Evolutionary conservation across 2,888 invertebrate species (phyloP), one percentile per base, ranked within the genome.

Genomic region (Ceraclea dissimilis): DNA sequence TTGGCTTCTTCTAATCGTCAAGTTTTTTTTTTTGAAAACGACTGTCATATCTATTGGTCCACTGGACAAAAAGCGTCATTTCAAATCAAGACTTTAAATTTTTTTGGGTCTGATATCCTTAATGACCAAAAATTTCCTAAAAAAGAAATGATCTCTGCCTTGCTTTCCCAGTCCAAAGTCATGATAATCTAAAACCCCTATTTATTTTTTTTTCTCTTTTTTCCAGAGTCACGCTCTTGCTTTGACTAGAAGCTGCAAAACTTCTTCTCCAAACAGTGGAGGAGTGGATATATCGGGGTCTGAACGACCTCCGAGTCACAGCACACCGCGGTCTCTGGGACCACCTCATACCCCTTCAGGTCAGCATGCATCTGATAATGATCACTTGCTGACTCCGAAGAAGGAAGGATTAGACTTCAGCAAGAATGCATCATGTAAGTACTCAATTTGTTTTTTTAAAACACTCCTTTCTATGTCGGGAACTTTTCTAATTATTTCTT

Each of bases 181-280:
- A n/a, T n/a, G n/a, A n/a, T n/a, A n/a, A n/a, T n/a, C n/a, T n/a
- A n/a, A n/a, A n/a, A n/a, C n/a, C n/a, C n/a, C n/a, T n/a, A n/a
- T n/a, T n/a, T n/a, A n/a, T n/a, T 26, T 26, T 26, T 26, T 10
- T 26, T 26, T 10, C 4, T 26, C 10, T 26, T 26, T 5, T 39
- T 75, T 76, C 53, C 74, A 84, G 84, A 83, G 80, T 67, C 84
- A 84, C 69, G 84, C 84, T 52, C 69, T 84, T 69, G 83, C 84
- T 58, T 70, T 84, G 68, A 84, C 84, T 62, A 78, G 82, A 68
- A 68, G 65, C 58, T 72, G 71, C 64, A 73, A 73, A 64, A 70
- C 71, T 51, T 39, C 39, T 13, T 71, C 73, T 46, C 67, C 70
- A 43, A 48, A 43, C 10, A 50, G 65, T 64, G 61, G 61, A 67